phyloP scores from a whole-genome alignment of 2,888 invertebrate species.

The Heliconius aoede region DNA sequence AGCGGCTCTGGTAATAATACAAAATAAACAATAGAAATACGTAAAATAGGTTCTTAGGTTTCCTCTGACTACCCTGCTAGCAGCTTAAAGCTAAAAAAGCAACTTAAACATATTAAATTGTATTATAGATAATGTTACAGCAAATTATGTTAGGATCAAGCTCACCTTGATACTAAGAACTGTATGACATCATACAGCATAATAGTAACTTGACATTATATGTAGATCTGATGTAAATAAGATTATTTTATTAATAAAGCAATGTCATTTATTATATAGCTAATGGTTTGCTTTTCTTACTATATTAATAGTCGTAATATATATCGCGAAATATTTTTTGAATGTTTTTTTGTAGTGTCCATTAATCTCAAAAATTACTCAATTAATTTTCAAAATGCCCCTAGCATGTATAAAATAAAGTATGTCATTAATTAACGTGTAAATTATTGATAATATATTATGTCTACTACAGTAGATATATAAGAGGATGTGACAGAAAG shows the following conservation, averaged over 20 bases:
- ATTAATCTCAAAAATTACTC: not conserved
- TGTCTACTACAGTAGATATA: too few relatives aligned
- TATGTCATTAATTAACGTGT: too few relatives aligned
- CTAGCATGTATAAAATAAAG: too few relatives aligned
- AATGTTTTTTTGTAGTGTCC: not conserved
- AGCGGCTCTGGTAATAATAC: too few relatives aligned
- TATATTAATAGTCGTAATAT: not conserved
- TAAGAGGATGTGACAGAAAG: not conserved
- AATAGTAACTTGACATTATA: conserved; percentile 20
- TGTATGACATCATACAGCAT: conserved; percentile 34
- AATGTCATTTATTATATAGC: conserved; percentile 1
- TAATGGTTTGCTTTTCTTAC: not conserved
- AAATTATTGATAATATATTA: too few relatives aligned
- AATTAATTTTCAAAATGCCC: too few relatives aligned
- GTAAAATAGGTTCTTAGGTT: too few relatives aligned
- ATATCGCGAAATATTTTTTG: not conserved
- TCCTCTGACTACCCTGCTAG: too few relatives aligned
- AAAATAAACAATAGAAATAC: too few relatives aligned
- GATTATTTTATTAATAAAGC: not conserved
- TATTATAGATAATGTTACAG: conserved; percentile 5
- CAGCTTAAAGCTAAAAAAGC: not conserved
- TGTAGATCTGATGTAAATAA: not conserved
- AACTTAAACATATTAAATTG: not conserved
- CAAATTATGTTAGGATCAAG: conserved; percentile 21
- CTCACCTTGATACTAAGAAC: conserved; percentile 44